Evolutionary conservation across 2,888 invertebrate species (phyloP).

Genomic region (Taenaris catops): DNA sequence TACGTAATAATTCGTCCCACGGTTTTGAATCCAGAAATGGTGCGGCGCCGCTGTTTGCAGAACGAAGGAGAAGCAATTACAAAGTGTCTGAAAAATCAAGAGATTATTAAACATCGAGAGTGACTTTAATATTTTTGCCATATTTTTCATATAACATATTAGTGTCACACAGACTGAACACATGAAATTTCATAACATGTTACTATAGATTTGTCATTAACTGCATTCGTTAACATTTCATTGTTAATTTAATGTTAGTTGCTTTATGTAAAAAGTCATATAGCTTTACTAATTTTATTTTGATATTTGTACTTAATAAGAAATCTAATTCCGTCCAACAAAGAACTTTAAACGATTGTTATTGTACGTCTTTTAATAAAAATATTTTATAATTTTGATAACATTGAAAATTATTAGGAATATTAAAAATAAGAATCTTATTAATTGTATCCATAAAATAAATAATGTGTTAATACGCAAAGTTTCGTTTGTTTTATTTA

Average conservation of each 20-base stretch:
- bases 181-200: conserved; percentile 47
- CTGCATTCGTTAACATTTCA: conserved; percentile 43
- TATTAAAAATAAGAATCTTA: conserved; percentile 28
- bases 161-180: conserved; percentile 67
- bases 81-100: conserved; percentile 68
- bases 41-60: conserved; percentile 45
- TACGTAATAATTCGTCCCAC: conserved; percentile 42
- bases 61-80: conserved; percentile 67
- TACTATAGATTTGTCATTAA: conserved; percentile 49
- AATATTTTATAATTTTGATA: conserved; percentile 29
- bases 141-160: conserved; percentile 32
- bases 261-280: conserved; percentile 71
- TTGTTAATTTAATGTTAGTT: conserved; percentile 48
- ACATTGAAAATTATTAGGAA: conserved; percentile 34
- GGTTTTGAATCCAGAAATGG: conserved; percentile 60
- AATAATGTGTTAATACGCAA: conserved; percentile 67
- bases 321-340: conserved; percentile 30
- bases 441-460: conserved; percentile 61
- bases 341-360: conserved; percentile 15
- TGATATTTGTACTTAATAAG: conserved; percentile 26
- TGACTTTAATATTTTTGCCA: conserved; percentile 25
- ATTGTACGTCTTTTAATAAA: no score
- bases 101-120: conserved; percentile 53
- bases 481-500: conserved; percentile 16
- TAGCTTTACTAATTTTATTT: conserved; percentile 72